phyloP scores from a whole-genome alignment of 2,888 invertebrate species.

The Nomada fucata region DNA sequence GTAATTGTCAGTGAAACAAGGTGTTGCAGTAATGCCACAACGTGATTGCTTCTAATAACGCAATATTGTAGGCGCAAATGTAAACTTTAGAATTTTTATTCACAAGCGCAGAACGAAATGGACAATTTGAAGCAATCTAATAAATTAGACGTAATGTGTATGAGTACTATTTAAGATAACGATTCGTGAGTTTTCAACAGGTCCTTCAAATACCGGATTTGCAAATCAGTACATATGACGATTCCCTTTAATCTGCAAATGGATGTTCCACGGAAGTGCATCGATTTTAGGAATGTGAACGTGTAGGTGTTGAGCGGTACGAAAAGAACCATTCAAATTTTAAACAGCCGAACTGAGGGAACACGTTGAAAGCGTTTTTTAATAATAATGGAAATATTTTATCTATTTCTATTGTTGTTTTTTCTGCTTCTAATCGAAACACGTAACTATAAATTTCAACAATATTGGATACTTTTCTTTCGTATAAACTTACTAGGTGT shows the following conservation, averaged over 20 bases:
- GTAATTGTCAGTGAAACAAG: no score
- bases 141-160: not conserved
- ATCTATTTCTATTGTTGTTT: not conserved
- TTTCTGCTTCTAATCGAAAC: not conserved
- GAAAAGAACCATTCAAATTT: not conserved
- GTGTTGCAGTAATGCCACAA: no score
- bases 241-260: conserved; percentile 9
- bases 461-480: no score
- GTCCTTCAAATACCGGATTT: not conserved
- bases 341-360: no score
- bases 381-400: not conserved
- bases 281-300: not conserved
- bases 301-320: not conserved
- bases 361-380: not conserved
- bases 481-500: no score
- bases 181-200: not conserved
- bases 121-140: not conserved
- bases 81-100: no score
- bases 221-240: not conserved
- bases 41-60: no score
- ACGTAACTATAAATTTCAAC: not conserved
- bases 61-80: no score
- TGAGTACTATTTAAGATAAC: not conserved
- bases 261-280: not conserved
- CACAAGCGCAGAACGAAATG: no score